Evolutionary conservation across 2,797 vertebrate genomes (phyloP).

Genomic region (Balearica regulorum): DNA sequence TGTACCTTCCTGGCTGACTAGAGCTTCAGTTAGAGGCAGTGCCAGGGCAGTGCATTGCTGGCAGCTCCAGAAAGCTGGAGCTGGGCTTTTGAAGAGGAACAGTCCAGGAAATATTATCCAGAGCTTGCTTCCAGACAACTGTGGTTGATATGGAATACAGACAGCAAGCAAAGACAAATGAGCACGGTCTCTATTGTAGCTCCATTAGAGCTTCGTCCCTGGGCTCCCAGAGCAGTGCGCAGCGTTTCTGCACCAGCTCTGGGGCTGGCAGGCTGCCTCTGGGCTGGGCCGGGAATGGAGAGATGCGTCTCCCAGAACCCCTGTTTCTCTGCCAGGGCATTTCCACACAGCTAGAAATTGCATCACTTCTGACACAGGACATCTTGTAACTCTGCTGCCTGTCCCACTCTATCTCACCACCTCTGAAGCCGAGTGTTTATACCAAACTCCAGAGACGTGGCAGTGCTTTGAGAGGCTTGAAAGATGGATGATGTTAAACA

Average conservation of each 20-base stretch:
- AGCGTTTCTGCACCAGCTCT: not conserved
- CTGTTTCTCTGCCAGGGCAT: not conserved
- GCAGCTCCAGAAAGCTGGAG: not conserved
- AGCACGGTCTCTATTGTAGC: not conserved
- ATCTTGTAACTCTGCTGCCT: fast-evolving
- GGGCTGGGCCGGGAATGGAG: not conserved
- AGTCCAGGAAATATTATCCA: not conserved
- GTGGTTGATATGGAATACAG: not conserved
- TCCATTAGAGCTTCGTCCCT: not conserved
- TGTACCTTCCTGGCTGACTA: not conserved
- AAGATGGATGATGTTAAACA: not conserved
- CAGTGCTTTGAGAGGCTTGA: not conserved
- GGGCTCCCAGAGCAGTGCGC: not conserved
- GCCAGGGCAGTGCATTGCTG: not conserved
- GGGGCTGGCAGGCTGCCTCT: not conserved
- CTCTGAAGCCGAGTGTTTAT: not conserved
- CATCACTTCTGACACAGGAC: not conserved
- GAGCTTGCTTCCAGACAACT: not conserved
- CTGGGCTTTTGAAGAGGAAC: not conserved
- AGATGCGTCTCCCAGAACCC: not conserved
- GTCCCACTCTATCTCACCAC: fast-evolving
- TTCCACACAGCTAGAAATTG: not conserved
- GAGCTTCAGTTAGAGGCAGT: not conserved
- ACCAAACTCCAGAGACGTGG: not conserved
- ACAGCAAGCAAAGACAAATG: not conserved